A percentile compares a stretch with the other conserved stretches of the same genome.
phyloP scores from a whole-genome alignment of 2,888 invertebrate genomes.

The Folsomia manolachei region DNA sequence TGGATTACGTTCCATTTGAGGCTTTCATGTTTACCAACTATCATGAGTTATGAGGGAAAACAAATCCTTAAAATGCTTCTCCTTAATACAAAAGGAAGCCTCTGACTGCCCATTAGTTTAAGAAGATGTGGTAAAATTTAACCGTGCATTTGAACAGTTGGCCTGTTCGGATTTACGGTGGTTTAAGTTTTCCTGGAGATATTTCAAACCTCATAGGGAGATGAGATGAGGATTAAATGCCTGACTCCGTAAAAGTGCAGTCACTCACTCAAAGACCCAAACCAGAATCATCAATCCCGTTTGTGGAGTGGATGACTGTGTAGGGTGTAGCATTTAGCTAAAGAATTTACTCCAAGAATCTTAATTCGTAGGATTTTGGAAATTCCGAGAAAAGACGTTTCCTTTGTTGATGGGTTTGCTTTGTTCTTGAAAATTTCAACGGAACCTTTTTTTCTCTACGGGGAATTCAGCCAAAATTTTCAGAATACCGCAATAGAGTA shows the following conservation, averaged over 20 bases:
- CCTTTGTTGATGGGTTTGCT: too few species aligned
- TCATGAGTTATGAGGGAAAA: slow-evolving; percentile 14
- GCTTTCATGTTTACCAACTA: slow-evolving; percentile 20
- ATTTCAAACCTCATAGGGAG: neutral
- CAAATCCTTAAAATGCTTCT: slow-evolving; percentile 20
- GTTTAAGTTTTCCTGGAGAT: neutral
- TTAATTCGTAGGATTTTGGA: neutral
- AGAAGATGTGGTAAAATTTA: neutral
- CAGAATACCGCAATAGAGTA: too few species aligned
- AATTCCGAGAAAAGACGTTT: neutral
- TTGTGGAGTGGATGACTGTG: too few species aligned
- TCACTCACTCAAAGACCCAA: neutral
- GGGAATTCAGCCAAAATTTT: too few species aligned
- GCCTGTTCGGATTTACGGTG: neutral
- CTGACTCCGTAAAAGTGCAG: neutral
- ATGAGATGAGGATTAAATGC: neutral
- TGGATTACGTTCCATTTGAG: slow-evolving; percentile 9
- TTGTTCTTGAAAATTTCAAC: too few species aligned
- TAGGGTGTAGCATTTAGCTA: neutral
- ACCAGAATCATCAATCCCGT: neutral
- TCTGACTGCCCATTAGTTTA: neutral
- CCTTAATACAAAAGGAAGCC: neutral
- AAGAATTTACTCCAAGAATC: neutral
- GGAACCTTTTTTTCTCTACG: too few species aligned
- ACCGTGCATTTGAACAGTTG: neutral